Evolutionary conservation across 1,140 invertebrate species (phyloP).

Genomic region (Bombus affinis): DNA sequence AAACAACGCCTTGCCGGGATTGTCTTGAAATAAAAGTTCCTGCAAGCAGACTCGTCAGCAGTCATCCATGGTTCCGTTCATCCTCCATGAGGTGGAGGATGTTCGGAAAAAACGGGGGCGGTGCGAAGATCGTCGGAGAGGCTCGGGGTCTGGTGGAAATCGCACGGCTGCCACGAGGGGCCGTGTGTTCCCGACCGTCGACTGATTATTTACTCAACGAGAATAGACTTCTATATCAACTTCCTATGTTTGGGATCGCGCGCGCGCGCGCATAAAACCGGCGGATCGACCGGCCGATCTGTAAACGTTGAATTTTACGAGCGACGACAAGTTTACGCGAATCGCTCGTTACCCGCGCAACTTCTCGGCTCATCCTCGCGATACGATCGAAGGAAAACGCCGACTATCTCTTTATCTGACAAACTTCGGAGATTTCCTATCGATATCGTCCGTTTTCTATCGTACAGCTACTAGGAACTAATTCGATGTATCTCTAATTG

Average conservation of each 20-base stretch:
- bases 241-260: conserved; percentile 78
- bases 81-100: not conserved
- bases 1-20: not conserved
- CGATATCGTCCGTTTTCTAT: not conserved
- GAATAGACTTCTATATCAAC: conserved; percentile 81
- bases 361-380: not conserved
- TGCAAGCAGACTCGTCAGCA: not conserved
- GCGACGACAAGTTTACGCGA: conserved; percentile 70
- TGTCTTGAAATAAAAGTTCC: not conserved
- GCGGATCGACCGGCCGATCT: conserved; percentile 62
- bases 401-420: not conserved
- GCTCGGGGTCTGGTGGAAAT: conserved; percentile 16
- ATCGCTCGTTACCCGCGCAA: conserved; percentile 51
- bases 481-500: not conserved
- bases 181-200: conserved; percentile 55
- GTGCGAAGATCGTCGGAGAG: not conserved
- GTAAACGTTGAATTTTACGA: conserved; percentile 67
- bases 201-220: conserved; percentile 77
- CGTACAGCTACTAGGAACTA: rapidly evolving
- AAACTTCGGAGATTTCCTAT: rapidly evolving
- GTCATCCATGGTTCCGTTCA: not conserved
- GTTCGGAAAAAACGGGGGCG: not conserved
- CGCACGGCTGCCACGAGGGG: conserved; percentile 13
- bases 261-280: conserved; percentile 57
- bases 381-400: not conserved